Evolutionary conservation across 2,888 invertebrate genomes (phyloP).

Genomic region (Seira musarum): DNA sequence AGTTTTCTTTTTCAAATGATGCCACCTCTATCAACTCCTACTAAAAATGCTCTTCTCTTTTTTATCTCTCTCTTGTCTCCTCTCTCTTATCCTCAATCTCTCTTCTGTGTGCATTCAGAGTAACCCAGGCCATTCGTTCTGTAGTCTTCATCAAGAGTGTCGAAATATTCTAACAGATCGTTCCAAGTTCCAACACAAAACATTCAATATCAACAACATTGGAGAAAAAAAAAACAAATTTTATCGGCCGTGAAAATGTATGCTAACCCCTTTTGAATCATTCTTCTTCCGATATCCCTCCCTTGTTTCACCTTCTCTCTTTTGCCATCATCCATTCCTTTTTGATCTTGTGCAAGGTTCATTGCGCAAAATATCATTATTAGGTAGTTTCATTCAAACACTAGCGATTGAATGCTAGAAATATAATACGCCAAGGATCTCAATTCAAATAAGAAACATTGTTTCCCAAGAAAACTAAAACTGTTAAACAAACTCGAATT

Average conservation of each 20-base stretch:
- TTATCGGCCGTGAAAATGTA: constrained; percentile 70
- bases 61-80: constrained; percentile 16
- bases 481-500: too few relatives aligned
- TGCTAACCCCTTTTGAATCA: constrained; percentile 66
- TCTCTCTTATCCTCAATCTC: constrained; percentile 53
- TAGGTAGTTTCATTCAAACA: neutral
- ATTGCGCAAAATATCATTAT: constrained; percentile 13
- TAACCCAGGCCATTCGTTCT: constrained; percentile 24
- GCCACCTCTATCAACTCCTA: constrained; percentile 51
- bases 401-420: neutral
- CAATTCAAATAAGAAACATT: neutral
- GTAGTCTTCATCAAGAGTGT: constrained; percentile 49
- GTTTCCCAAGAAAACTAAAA: too few relatives aligned
- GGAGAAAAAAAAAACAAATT: constrained; percentile 63
- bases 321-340: neutral
- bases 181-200: constrained; percentile 69
- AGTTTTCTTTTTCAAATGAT: constrained; percentile 6
- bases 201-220: constrained; percentile 69
- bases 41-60: constrained; percentile 33
- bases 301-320: constrained; percentile 48
- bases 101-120: neutral
- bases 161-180: constrained; percentile 70
- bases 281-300: constrained; percentile 60
- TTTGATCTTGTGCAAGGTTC: neutral
- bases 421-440: neutral